Base-by-base conservation (phyloP, 2,113 vertebrate genomes). In the Crotalus viridis region DNA sequence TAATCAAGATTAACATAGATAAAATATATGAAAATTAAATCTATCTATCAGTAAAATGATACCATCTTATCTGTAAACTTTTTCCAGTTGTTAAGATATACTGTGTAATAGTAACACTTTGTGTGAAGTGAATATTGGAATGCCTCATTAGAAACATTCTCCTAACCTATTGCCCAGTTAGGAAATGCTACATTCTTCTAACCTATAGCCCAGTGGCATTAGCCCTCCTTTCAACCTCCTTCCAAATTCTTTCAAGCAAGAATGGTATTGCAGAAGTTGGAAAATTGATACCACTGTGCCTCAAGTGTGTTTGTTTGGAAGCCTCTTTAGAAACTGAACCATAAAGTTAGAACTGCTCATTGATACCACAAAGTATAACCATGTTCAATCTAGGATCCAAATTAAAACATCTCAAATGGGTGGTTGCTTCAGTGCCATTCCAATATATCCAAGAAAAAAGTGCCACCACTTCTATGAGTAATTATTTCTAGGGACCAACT, bases 1-100 rank as follows among this genome's bases (percentile, higher is more conserved):
- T 96, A 94, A 96, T 93, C 59, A 85, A 97, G 94, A 94, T 94
- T 93, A 92, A 92, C 93, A 87, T 95, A 64, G 93, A 95, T 97
- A 96, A 96, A 93, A 56, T 92, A 94, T 94, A 81, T 56, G 92
- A 94, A 92, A 92, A 93, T 94, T 74, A 95, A 95, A 95, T 95
- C 95, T 95, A 94, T 93, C 85, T 4, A n/a, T 91, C 7, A 21
- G 88, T 93, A 93, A 93, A 90, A 93, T 69, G 90, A 48, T 81
- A 64, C 3, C 22, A 87, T 10, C 92, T 21, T 17, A 91, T 22
- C 33, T 74, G 61, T 93, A 94, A 21, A 51, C 43, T 90, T 26
- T 81, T 39, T 9, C 39, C 17, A 17, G 7, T 81, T 48, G 54
- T 33, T 3, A 1, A 13, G 51, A 91, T 91, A 28, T 19, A 64